These are phyloP conservation scores for Arbacia lixula DNA, from an alignment of 53 echinoderm and acorn worm species.

Conservation along the genomic window DNA sequence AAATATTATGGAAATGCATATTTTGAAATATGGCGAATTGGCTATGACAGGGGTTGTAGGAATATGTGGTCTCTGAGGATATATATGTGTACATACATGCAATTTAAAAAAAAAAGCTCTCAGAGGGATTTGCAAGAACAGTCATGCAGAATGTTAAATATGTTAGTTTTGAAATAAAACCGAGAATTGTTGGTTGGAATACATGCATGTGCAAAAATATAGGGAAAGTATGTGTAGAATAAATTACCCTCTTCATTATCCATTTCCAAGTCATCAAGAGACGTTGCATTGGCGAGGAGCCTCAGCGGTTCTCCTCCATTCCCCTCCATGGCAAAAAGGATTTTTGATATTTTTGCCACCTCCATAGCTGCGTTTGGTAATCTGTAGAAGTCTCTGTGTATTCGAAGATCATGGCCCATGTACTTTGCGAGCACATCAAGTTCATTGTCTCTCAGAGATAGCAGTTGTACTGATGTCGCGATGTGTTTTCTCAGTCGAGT, in stretches of 20 bases:
- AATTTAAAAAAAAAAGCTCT: no score
- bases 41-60: no score
- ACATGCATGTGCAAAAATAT: no score
- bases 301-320: conserved; percentile 26
- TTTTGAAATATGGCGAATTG: no score
- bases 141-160: no score
- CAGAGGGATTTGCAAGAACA: no score
- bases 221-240: no score
- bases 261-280: conserved; percentile 27
- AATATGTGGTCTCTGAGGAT: no score
- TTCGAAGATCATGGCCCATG: conserved; percentile 37
- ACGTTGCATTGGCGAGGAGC: conserved; percentile 23
- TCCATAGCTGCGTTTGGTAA: conserved; percentile 38
- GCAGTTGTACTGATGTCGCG: conserved; percentile 10
- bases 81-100: no score
- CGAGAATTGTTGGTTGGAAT: no score
- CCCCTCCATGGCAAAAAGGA: conserved; percentile 55
- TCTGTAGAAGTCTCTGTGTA: conserved; percentile 47
- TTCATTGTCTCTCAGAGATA: not conserved
- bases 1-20: no score
- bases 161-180: no score
- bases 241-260: conserved; percentile 19
- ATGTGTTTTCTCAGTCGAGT: conserved; percentile 55
- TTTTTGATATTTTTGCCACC: conserved; percentile 53
- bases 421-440: conserved; percentile 28